A percentile compares a stretch with the other conserved stretches of the same genome.
Evolutionary conservation across 2,797 vertebrate genomes (phyloP).

Genomic region (Phrynocephalus forsythii): DNA sequence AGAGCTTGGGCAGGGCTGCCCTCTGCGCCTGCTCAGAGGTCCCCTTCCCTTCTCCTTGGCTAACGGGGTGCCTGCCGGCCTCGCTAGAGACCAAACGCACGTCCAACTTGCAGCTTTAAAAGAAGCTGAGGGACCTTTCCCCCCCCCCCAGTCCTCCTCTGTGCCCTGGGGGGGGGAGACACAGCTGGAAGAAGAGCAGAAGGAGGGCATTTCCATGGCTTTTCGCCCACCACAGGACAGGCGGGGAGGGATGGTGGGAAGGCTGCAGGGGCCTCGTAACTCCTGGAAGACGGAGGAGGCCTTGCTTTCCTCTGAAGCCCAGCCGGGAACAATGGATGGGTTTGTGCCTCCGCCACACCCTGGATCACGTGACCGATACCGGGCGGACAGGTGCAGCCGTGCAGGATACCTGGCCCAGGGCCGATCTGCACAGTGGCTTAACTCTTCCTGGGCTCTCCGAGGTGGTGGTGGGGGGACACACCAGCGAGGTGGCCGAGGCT

Average conservation of each 20-base stretch:
- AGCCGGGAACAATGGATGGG: not conserved
- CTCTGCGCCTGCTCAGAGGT: not conserved
- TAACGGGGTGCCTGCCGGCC: not conserved
- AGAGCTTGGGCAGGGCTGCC: not conserved
- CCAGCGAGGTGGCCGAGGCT: not conserved
- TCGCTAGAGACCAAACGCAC: too few species aligned
- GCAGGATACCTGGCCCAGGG: constrained; percentile 4
- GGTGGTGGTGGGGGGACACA: not conserved
- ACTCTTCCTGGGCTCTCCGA: not conserved
- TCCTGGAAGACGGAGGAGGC: not conserved
- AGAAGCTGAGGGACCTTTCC: too few species aligned
- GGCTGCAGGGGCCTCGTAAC: too few species aligned
- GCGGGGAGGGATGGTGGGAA: too few species aligned
- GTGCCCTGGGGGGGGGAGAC: too few species aligned
- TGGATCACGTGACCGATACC: constrained; percentile 32
- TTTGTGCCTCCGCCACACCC: constrained; percentile 7
- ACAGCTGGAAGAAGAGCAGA: too few species aligned
- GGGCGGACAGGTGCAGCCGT: not conserved
- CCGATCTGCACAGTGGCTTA: not conserved
- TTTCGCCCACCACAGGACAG: too few species aligned
- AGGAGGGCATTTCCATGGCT: too few species aligned
- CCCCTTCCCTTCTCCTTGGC: not conserved
- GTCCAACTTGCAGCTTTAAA: too few species aligned
- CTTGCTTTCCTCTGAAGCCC: not conserved
- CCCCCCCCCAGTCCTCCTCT: too few species aligned